These are phyloP conservation scores for Oxycera nigricornis DNA, from an alignment of 2,888 invertebrate species.

Conservation along the genomic window DNA sequence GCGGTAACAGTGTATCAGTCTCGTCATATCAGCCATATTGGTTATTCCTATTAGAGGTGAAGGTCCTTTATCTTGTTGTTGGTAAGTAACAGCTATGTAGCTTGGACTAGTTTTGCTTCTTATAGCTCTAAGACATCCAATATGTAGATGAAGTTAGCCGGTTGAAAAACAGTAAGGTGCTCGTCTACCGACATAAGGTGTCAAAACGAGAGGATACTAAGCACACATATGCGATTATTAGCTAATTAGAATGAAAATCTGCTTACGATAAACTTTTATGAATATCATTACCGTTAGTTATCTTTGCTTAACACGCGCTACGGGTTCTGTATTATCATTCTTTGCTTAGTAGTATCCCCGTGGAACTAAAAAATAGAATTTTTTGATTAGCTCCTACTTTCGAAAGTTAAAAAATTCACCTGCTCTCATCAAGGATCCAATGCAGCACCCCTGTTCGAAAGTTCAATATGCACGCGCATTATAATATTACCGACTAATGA, in stretches of 20 bases:
- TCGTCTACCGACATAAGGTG: neutral
- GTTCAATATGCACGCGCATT: neutral
- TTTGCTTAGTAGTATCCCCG: too few relatives aligned
- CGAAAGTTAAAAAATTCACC: too few relatives aligned
- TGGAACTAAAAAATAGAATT: too few relatives aligned
- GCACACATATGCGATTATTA: slow-evolving; percentile 48
- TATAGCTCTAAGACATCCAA: slow-evolving; percentile 9
- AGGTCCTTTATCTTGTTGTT: neutral
- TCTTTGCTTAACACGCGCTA: slow-evolving; percentile 47
- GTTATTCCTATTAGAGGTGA: slow-evolving; percentile 21
- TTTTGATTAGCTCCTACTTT: too few relatives aligned
- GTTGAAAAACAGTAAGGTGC: neutral
- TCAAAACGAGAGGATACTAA: neutral
- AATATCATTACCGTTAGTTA: slow-evolving; percentile 49
- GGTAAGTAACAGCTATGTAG: neutral
- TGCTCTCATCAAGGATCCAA: neutral
- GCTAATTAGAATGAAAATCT: slow-evolving; percentile 51
- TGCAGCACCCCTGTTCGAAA: neutral
- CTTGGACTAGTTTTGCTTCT: neutral
- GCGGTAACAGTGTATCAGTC: neutral
- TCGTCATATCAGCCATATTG: slow-evolving; percentile 23
- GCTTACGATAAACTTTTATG: slow-evolving; percentile 50
- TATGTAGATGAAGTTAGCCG: neutral
- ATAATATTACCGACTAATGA: slow-evolving; percentile 12
- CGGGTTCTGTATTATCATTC: too few relatives aligned